phyloP scores from a whole-genome alignment of 1,140 invertebrate genomes.

The Cylas formicarius region DNA sequence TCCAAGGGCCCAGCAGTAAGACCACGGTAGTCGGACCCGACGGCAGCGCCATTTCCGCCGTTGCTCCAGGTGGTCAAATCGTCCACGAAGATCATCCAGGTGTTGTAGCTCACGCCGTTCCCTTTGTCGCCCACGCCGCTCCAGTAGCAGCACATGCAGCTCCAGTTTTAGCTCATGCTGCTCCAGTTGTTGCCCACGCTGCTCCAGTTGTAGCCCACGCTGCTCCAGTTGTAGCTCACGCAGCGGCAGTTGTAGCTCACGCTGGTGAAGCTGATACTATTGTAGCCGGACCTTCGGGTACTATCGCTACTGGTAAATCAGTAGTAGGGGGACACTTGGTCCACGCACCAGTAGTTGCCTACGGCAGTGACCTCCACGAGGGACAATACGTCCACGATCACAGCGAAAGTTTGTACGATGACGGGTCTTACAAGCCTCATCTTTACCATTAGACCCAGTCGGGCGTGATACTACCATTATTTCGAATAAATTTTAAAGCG shows the following conservation, averaged over 20 bases:
- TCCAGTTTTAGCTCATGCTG: slow-evolving; percentile 10
- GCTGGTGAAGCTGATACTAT: slow-evolving; percentile 2
- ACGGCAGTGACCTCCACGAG: slow-evolving; percentile 18
- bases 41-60: slow-evolving; percentile 29
- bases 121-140: slow-evolving; percentile 21
- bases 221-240: slow-evolving; percentile 15
- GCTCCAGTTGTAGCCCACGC: slow-evolving; percentile 15
- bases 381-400: slow-evolving; percentile 33
- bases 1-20: slow-evolving; percentile 30
- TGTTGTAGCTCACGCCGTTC: slow-evolving; percentile 19
- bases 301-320: slow-evolving; percentile 6
- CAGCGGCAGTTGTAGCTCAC: slow-evolving; percentile 6
- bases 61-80: slow-evolving; percentile 26
- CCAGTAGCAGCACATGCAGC: slow-evolving; percentile 7
- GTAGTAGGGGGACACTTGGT: background rate
- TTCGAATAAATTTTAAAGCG: no score
- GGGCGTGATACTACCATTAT: no score
- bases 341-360: slow-evolving; percentile 6
- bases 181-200: slow-evolving; percentile 8
- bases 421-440: slow-evolving; percentile 36
- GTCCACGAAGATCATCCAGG: slow-evolving; percentile 24
- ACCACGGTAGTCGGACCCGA: slow-evolving; percentile 30
- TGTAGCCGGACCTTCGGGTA: slow-evolving; percentile 15
- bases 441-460: no score
- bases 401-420: slow-evolving; percentile 32